Base-by-base conservation (phyloP, 2,113 vertebrate species). In the Lasiurus borealis region DNA sequence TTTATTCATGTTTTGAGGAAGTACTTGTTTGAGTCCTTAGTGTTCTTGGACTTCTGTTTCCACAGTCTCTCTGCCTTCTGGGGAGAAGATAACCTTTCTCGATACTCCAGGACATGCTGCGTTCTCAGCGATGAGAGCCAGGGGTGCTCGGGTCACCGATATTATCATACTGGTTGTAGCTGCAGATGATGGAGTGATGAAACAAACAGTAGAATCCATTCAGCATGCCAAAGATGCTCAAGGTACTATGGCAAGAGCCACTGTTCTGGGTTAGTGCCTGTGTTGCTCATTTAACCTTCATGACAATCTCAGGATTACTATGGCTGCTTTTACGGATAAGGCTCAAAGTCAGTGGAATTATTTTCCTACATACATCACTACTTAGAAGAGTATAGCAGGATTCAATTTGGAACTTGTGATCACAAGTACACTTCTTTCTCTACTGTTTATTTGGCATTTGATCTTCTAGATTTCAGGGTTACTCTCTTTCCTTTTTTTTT, bases 41-140 rank as follows among this genome's bases (percentile, higher is more conserved):
- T 18, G 0, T 93, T 15, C 91, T 48, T 27, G 84, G 46, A 88
- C 88, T 97, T 96, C 0, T 97, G n/a, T 96, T 90, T 97, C 80
- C 71, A 75, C 98, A 99, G 99, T 99, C 46, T 98, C 98, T 96
- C 98, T 99, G 96, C 98, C 99, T 31, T 98, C 99, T 89, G 99
- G 99, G n/a, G 99, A 99, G 81, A 99, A 97, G 97, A 99, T 99
- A 95, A 99, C 99, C n/a, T 99, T 99, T 96, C 98, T 99, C 36
- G 99, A 99, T 98, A 99, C 99, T 6, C 99, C 99, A 1, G 99
- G 99, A 23, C 99, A 99, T 7, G 99, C 99, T 11, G 99, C 99
- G 34, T 99, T 99, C 80, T 99, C 99, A 93, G 98, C 99, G 93
- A 99, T 99, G 99, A 98, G 99, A 88, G 99, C 99, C 0, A 98